These are phyloP conservation scores for Rousettus madagascariensis DNA, from an alignment of 2,797 vertebrate genomes.

Conservation along the genomic window DNA sequence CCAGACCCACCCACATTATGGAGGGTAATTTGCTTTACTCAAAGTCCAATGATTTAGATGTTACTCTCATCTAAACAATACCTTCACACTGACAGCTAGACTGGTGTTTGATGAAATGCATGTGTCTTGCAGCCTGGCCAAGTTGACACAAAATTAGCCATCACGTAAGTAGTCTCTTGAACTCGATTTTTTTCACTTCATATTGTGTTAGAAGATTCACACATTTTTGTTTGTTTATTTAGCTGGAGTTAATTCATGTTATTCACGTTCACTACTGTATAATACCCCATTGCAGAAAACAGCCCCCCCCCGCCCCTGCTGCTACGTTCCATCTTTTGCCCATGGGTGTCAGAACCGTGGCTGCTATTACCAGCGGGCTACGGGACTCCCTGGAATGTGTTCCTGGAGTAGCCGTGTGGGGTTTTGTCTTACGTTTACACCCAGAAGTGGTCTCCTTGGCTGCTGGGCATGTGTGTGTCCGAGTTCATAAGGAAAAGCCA, in stretches of 20 bases:
- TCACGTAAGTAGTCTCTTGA: neutral
- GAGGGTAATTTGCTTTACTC: neutral
- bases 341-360: too few relatives aligned
- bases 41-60: neutral
- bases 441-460: neutral
- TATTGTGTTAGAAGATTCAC: neutral
- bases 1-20: neutral
- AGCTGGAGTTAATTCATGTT: neutral
- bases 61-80: neutral
- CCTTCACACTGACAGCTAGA: neutral
- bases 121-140: neutral
- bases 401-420: accelerated
- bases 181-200: neutral
- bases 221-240: neutral
- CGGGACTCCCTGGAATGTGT: neutral
- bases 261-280: too few relatives aligned
- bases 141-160: neutral
- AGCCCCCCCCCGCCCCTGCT: too few relatives aligned
- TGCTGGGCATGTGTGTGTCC: neutral
- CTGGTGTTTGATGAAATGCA: neutral
- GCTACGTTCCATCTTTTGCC: neutral
- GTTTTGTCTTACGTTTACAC: too few relatives aligned
- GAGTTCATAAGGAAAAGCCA: neutral
- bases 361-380: neutral
- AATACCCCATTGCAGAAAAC: neutral